These are phyloP conservation scores for Thelaira solivaga DNA, from an alignment of 2,888 invertebrate species.

Conservation along the genomic window DNA sequence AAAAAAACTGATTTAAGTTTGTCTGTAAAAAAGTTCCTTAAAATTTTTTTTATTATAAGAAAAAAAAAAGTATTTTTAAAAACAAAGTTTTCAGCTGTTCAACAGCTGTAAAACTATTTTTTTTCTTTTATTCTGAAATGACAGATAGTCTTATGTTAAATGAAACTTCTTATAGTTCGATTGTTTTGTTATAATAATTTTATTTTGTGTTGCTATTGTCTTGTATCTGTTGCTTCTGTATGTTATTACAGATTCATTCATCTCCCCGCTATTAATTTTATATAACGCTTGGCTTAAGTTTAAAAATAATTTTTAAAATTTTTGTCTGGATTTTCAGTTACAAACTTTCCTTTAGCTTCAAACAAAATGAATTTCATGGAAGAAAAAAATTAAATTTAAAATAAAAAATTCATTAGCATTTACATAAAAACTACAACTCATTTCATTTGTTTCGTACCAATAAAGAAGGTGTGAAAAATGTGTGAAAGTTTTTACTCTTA, in stretches of 20 bases:
- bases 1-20: too few species aligned
- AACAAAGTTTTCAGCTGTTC: constrained; percentile 23
- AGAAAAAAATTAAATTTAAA: not conserved
- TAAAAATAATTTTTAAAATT: constrained; percentile 19
- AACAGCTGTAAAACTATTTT: constrained; percentile 1
- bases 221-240: not conserved
- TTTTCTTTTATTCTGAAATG: not conserved
- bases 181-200: not conserved
- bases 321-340: not conserved
- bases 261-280: not conserved
- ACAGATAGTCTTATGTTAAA: not conserved
- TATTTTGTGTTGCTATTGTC: not conserved
- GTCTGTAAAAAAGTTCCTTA: too few species aligned
- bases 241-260: not conserved
- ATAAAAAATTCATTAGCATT: constrained; percentile 43
- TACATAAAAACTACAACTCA: not conserved
- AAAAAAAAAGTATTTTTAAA: not conserved
- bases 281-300: not conserved
- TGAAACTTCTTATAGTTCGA: not conserved
- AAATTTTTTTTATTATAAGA: not conserved
- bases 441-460: not conserved
- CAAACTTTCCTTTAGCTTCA: not conserved
- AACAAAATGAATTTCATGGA: not conserved
- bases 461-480: constrained; percentile 55
- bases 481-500: constrained; percentile 45